Evolutionary conservation across 1,140 invertebrate species (phyloP), one percentile per base, ranked within the genome.

Genomic region (Chelonus insularis): DNA sequence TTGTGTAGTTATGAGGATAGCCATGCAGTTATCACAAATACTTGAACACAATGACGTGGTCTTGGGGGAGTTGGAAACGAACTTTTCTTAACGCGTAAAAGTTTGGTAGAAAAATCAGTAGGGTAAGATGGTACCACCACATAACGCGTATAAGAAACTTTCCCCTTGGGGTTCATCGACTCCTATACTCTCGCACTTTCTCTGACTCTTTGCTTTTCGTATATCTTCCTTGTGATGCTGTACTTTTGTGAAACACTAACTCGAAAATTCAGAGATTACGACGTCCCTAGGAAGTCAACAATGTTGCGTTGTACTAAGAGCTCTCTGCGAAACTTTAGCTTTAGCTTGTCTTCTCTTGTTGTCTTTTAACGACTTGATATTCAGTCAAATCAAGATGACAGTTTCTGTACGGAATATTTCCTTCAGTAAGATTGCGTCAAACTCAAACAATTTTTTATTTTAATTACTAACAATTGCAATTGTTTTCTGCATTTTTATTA

Each of bases 211-310:
- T 25, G 18, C 23, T 34, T n/a, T 8, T 21, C 47, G 12, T 25
- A 8, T 29, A 21, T 29, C 6, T 18, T 55, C 36, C 21, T 20
- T 11, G 54, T 29, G 39, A 50, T 47, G 57, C 25, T 50, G 16
- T 59, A 59, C 34, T 59, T 39, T 50, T 20, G 12, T 16, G 56
- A 58, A 47, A 48, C 56, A 34, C 56, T 58, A 47, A 58, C 57
- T 50, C 29, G 25, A 16, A 59, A 25, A 50, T 59, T 37, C 57
- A 34, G 21, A 50, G 45, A 48, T 50, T 59, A 50, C 16, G n/a
- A 14, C 21, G 43, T 59, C 43, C 45, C 2, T n/a, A 45, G 3
- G 37, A 12, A 56, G 54, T 56, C 57, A 23, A 34, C 29, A 41
- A 20, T 29, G 25, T 29, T 29, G 25, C 34, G 52, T 55, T 37